phyloP scores from a whole-genome alignment of 2,113 vertebrate genomes.

The Etheostoma spectabile region DNA sequence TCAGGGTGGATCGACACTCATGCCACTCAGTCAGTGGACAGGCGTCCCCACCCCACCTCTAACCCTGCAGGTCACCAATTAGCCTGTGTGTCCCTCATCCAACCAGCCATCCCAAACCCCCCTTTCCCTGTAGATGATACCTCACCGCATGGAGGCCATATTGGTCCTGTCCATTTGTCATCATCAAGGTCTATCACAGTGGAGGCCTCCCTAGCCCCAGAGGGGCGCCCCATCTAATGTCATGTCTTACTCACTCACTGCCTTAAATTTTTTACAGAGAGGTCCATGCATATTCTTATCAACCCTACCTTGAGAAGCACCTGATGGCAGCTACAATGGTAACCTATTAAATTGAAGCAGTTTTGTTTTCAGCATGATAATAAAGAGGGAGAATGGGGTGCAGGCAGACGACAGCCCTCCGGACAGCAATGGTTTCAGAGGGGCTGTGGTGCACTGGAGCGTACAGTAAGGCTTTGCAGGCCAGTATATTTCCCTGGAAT shows the following conservation, averaged over 20 bases:
- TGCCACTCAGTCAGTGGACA: constrained; percentile 69
- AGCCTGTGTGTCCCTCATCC: constrained; percentile 79
- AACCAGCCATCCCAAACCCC: constrained; percentile 34
- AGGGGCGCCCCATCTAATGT: constrained; percentile 44
- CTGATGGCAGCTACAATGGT: constrained; percentile 61
- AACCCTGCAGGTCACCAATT: constrained; percentile 79
- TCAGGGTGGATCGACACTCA: constrained; percentile 75
- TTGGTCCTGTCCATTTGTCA: constrained; percentile 84
- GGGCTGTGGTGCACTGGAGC: constrained; percentile 55
- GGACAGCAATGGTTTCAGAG: constrained; percentile 29
- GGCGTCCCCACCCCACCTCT: constrained; percentile 71
- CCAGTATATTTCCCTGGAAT: constrained; percentile 68
- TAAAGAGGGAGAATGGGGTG: constrained; percentile 54
- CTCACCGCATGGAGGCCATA: constrained; percentile 75
- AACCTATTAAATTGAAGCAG: constrained; percentile 58
- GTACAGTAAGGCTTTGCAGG: constrained; percentile 58
- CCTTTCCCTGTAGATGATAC: constrained; percentile 72
- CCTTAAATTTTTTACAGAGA: constrained; percentile 60
- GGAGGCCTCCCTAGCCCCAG: constrained; percentile 55
- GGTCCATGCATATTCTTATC: constrained; percentile 67
- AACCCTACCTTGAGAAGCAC: constrained; percentile 50
- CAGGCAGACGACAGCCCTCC: constrained; percentile 33
- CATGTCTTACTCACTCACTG: constrained; percentile 63
- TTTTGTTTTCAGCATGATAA: constrained; percentile 70
- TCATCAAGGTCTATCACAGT: constrained; percentile 79